Evolutionary conservation across 2,888 invertebrate species (phyloP), one percentile per base, ranked within the genome.

Genomic region (Drosophila diplacantha): DNA sequence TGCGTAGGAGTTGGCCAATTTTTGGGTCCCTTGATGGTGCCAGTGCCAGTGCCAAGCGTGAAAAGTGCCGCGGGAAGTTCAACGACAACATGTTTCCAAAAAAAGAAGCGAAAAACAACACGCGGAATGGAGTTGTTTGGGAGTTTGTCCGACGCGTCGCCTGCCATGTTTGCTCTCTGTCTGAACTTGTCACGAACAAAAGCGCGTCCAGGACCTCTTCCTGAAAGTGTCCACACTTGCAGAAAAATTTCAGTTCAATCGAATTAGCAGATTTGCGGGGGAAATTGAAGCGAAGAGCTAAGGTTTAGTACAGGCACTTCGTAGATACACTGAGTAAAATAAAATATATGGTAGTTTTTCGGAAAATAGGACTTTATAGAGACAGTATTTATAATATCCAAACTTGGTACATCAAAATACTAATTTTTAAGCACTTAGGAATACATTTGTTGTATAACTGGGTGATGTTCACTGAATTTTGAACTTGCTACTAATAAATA

Each of bases 121-220:
- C 14, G 51, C 54, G 65, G 68, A 82, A 61, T 75, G 71, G 66
- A 76, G 83, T 82, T 76, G 59, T 66, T 69, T 47, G 52, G 51
- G 35, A 66, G 69, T 68, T 65, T 66, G 62, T 53, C 29, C 34
- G 24, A 43, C 26, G 43, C 53, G 49, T 55, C 61, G 72, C 57
- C 52, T 24, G 22, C 62, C 55, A 58, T 81, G 78, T 81, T 83
- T 81, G 67, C 58, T 73, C 57, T 78, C 71, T 69, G 69, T 70
- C 71, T 83, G 66, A 71, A 58, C 75, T 70, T 81, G 78, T 78
- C 73, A 78, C 74, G 69, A 63, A 60, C 59, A 56, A 46, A 20
- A 39, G 39, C 38, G 39, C 32, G 46, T 29, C 39, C 61, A 26
- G 60, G 18, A 59, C 3, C 59, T n/a, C 24, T 32, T 59, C 31